phyloP scores from a whole-genome alignment of 2,797 vertebrate species.

The Notolepis coatsorum region DNA sequence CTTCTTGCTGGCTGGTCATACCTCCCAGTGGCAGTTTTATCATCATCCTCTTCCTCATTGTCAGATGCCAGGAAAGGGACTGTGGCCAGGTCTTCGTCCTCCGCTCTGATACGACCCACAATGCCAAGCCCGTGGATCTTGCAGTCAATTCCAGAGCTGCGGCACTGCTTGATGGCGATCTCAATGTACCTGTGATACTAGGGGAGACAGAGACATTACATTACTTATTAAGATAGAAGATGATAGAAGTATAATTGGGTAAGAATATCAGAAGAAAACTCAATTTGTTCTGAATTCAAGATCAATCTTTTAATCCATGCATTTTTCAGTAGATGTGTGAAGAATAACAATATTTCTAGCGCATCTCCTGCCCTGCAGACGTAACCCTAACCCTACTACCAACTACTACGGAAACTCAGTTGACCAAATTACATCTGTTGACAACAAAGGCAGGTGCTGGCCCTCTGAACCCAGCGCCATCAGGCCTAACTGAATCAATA shows the following conservation, averaged over 20 bases:
- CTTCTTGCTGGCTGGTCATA: constrained; percentile 40
- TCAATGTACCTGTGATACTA: constrained; percentile 97
- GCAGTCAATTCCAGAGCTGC: constrained; percentile 98
- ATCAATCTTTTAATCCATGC: too few species aligned
- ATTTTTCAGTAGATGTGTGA: too few species aligned
- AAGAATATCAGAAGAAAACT: too few species aligned
- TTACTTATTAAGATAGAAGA: neutral
- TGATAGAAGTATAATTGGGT: neutral
- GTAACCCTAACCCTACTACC: too few species aligned
- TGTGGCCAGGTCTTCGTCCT: constrained; percentile 96
- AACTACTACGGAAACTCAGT: too few species aligned
- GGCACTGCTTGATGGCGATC: constrained; percentile 96
- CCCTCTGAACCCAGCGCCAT: too few species aligned
- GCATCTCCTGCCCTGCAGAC: too few species aligned
- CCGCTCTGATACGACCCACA: constrained; percentile 92
- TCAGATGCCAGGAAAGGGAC: constrained; percentile 97
- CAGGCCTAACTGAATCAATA: too few species aligned
- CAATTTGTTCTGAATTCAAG: too few species aligned
- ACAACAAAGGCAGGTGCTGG: too few species aligned
- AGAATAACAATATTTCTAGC: too few species aligned
- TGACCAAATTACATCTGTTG: too few species aligned
- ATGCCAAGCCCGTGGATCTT: constrained; percentile 95
- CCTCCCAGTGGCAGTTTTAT: constrained; percentile 93
- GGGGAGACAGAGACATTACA: neutral
- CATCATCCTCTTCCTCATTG: constrained; percentile 98